phyloP scores from a whole-genome alignment of 1,140 invertebrate species.

The Platyscapa corneri region DNA sequence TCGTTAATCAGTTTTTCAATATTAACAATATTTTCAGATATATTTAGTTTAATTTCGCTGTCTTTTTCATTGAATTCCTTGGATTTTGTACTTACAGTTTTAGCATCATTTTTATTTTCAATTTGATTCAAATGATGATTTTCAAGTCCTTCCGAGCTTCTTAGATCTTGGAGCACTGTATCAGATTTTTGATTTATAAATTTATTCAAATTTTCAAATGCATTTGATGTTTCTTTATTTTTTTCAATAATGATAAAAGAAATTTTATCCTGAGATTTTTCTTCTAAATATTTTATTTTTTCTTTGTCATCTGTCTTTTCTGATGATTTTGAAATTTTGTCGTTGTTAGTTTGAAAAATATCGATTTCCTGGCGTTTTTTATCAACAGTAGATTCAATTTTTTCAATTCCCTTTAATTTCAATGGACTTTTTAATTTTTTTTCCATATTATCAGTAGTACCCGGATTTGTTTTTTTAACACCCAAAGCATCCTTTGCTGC shows the following conservation, averaged over 20 bases:
- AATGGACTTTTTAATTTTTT: background rate
- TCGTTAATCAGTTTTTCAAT: constrained; percentile 14
- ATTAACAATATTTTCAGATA: constrained; percentile 13
- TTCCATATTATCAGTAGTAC: background rate
- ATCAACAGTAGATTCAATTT: background rate
- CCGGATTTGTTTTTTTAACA: background rate
- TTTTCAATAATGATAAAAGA: constrained; percentile 45
- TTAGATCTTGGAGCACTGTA: background rate
- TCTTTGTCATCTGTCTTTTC: constrained; percentile 8
- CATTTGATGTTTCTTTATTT: background rate
- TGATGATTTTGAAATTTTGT: background rate
- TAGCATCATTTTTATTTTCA: background rate
- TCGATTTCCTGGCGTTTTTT: background rate
- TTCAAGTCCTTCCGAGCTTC: background rate
- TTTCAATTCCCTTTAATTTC: background rate
- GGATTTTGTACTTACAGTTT: background rate
- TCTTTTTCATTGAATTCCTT: background rate
- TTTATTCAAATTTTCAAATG: background rate
- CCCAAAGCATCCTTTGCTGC: constrained; percentile 12
- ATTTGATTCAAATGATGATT: background rate
- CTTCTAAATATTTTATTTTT: background rate
- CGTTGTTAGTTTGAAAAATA: background rate
- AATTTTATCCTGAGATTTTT: constrained; percentile 40
- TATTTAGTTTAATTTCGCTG: constrained; percentile 35
- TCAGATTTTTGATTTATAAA: background rate